Evolutionary conservation across 2,888 invertebrate species (phyloP), one percentile per base, ranked within the genome.

Genomic region (Aphidoletes aphidimyza): DNA sequence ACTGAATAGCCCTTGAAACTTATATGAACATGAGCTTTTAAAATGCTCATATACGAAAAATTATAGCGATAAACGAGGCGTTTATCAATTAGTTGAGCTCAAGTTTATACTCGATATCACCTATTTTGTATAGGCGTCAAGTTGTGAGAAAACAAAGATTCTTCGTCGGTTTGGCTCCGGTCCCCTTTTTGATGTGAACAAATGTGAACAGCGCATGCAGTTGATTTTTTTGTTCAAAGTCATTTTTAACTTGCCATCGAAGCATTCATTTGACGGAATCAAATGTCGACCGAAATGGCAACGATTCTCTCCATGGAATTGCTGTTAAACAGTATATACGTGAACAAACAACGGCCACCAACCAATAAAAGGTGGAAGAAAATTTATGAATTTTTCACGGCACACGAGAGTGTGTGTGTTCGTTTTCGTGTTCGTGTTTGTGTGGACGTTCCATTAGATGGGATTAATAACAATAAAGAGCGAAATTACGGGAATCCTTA

Each of bases 381-480:
- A 69, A 69, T 69, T 69, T 69, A 69, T 69, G 69, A 69, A 69
- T 69, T 69, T 69, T 30, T 30, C 69, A 69, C 26, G n/a, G 54
- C 11, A 54, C 17, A 19, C 3, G 47, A 47, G 47, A 14, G 17
- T 17, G 47, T 19, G 11, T 11, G 17, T 19, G 19, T 47, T 5
- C 30, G 22, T 26, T 30, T 30, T 9, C 14, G 69, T 30, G 26
- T 54, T n/a, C 22, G 22, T 54, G 69, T 26, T n/a, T 69, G 69
- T 69, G 26, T 69, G 69, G 34, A 69, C 69, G 3, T 47, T 36
- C 49, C 84, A 84, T 84, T 84, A 84, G 36, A 84, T 59, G 22
- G 69, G 39, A 84, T 84, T 59, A 84, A 84, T 84, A 84, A 84
- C 59, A 39, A 84, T 84, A 84, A 84, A 84, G n/a, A n/a, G 84